These are phyloP conservation scores for Thysanoteuthis rhombus DNA, from an alignment of 2,888 invertebrate genomes.

Conservation along the genomic window DNA sequence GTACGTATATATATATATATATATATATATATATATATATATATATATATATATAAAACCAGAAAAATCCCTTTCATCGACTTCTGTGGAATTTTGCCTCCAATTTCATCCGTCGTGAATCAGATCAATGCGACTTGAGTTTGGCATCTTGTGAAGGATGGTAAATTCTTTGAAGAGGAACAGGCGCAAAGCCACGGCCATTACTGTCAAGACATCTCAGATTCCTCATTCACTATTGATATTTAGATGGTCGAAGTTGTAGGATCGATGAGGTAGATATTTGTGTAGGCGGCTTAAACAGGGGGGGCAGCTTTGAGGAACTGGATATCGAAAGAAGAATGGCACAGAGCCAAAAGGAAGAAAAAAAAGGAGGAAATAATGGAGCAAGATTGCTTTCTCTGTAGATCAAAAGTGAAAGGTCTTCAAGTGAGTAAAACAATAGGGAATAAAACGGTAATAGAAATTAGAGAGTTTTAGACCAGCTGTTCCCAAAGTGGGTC, in stretches of 20 bases:
- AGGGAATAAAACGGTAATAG: too few relatives aligned
- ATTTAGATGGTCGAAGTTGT: too few relatives aligned
- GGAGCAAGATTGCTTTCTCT: too few relatives aligned
- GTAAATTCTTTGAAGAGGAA: neutral
- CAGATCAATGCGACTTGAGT: neutral
- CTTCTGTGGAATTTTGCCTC: neutral
- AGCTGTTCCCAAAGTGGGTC: too few relatives aligned
- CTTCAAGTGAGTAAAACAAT: too few relatives aligned
- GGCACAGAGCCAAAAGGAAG: neutral
- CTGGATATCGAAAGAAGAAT: too few relatives aligned
- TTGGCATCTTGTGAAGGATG: neutral
- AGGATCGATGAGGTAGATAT: neutral
- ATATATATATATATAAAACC: neutral
- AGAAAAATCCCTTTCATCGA: neutral
- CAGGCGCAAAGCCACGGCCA: neutral
- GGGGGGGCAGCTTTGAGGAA: neutral
- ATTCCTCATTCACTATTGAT: constrained; percentile 12
- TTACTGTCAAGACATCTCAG: neutral
- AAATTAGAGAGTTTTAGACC: too few relatives aligned
- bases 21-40: neutral
- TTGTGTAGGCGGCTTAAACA: neutral
- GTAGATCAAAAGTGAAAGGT: too few relatives aligned
- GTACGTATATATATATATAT: too few relatives aligned
- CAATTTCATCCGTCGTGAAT: neutral
- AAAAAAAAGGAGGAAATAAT: neutral